phyloP scores from a whole-genome alignment of 2,113 vertebrate genomes.

The Pandion haliaetus region DNA sequence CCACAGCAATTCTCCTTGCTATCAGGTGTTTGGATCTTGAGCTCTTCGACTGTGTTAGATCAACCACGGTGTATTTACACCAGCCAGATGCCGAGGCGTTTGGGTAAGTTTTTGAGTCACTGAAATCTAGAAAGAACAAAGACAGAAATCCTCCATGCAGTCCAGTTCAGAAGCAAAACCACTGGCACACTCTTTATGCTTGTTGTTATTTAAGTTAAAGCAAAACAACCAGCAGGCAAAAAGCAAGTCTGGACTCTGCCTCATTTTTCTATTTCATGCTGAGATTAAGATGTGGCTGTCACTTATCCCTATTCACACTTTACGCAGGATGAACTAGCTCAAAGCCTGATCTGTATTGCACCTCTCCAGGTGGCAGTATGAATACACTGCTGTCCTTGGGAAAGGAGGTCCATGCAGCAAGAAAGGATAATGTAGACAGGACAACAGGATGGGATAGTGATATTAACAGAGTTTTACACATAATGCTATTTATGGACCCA shows the following conservation, averaged over 20 bases:
- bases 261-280: background rate
- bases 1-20: background rate
- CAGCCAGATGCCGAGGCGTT: accelerated
- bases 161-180: background rate
- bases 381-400: background rate
- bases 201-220: background rate
- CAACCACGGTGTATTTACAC: background rate
- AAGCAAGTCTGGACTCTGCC: background rate
- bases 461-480: background rate
- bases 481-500: background rate
- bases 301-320: background rate
- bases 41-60: background rate
- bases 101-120: background rate
- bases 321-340: accelerated
- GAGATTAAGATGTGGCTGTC: background rate
- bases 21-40: background rate
- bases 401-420: background rate
- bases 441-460: background rate
- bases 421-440: background rate
- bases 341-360: background rate
- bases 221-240: background rate
- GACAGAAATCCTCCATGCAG: background rate
- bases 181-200: background rate
- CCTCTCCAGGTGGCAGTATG: background rate
- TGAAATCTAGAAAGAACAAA: background rate